These are phyloP conservation scores for Bedellia somnulentella DNA, from an alignment of 2,888 invertebrate genomes.

Conservation along the genomic window DNA sequence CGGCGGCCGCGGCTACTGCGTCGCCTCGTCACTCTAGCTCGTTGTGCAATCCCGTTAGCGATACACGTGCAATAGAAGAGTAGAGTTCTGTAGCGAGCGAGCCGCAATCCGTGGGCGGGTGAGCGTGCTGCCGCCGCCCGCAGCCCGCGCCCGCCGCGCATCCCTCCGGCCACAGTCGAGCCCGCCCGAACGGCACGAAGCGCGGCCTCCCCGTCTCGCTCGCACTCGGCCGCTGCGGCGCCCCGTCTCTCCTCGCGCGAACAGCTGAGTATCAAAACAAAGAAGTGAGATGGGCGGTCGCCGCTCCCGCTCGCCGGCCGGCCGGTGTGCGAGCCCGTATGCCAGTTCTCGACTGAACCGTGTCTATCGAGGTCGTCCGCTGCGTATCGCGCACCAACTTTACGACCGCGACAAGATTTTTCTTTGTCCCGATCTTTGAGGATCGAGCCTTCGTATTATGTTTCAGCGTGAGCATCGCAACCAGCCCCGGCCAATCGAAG, in stretches of 20 bases:
- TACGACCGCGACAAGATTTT: slow-evolving; percentile 53
- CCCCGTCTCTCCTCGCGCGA: slow-evolving; percentile 27
- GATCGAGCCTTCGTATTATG: slow-evolving; percentile 55
- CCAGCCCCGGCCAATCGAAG: slow-evolving; percentile 47
- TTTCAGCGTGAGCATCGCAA: slow-evolving; percentile 48
- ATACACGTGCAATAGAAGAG: slow-evolving; percentile 46
- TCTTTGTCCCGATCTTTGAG: slow-evolving; percentile 55
- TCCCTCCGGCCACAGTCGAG: slow-evolving; percentile 15
- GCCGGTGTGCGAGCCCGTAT: slow-evolving; percentile 47
- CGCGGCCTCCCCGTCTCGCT: slow-evolving; percentile 8
- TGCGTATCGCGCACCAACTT: slow-evolving; percentile 43
- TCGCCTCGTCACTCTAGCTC: slow-evolving; percentile 25
- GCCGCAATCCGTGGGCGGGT: too few species aligned
- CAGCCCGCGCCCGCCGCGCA: slow-evolving; percentile 39
- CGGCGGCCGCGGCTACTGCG: slow-evolving; percentile 18
- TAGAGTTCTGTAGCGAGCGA: slow-evolving; percentile 21
- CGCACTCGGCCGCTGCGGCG: slow-evolving; percentile 20
- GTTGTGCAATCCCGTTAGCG: slow-evolving; percentile 58
- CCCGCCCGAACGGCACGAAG: slow-evolving; percentile 11
- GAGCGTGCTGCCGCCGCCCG: slow-evolving; percentile 29
- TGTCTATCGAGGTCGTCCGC: slow-evolving; percentile 44
- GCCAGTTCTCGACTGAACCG: slow-evolving; percentile 55
- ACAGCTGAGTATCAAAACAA: slow-evolving; percentile 64
- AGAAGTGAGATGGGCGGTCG: slow-evolving; percentile 54
- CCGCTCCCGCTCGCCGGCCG: slow-evolving; percentile 57